Conservation (phyloP, 2,888 invertebrate genomes). For the Spodoptera exigua region DNA sequence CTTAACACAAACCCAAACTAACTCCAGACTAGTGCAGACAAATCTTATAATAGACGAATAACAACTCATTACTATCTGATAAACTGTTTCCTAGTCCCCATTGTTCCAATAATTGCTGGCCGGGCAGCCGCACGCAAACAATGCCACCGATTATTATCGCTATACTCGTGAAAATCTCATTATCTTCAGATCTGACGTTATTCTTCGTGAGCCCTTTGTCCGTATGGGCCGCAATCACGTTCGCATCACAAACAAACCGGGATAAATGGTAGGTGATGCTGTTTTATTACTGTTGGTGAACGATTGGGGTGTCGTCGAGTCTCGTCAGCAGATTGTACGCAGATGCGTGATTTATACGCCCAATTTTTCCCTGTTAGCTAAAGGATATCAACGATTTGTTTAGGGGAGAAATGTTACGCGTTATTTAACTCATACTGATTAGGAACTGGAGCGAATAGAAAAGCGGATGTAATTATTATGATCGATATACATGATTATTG, state of each 20-base stretch:
- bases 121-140: conserved; percentile 66
- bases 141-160: conserved; percentile 73
- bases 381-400: conserved; percentile 25
- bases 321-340: conserved; percentile 43
- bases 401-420: conserved; percentile 9
- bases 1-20: conserved; percentile 22
- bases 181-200: conserved; percentile 70
- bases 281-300: conserved; percentile 68
- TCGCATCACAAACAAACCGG: conserved; percentile 71
- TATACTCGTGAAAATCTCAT: conserved; percentile 78
- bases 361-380: conserved; percentile 19
- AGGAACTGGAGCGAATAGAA: conserved; percentile 7
- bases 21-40: conserved; percentile 20
- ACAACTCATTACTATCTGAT: conserved; percentile 52
- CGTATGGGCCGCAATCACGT: conserved; percentile 65
- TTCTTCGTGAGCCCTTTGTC: conserved; percentile 58
- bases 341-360: conserved; percentile 39
- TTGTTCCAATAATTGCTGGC: conserved; percentile 62
- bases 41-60: conserved; percentile 43
- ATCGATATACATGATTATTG: conserved; percentile 1
- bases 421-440: conserved; percentile 9
- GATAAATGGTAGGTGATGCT: conserved; percentile 67
- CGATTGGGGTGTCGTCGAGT: conserved; percentile 48
- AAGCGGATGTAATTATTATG: conserved; percentile 8
- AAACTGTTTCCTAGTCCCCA: conserved; percentile 54